phyloP scores from a whole-genome alignment of 2,888 invertebrate genomes.

The Ectemnius cavifrons region DNA sequence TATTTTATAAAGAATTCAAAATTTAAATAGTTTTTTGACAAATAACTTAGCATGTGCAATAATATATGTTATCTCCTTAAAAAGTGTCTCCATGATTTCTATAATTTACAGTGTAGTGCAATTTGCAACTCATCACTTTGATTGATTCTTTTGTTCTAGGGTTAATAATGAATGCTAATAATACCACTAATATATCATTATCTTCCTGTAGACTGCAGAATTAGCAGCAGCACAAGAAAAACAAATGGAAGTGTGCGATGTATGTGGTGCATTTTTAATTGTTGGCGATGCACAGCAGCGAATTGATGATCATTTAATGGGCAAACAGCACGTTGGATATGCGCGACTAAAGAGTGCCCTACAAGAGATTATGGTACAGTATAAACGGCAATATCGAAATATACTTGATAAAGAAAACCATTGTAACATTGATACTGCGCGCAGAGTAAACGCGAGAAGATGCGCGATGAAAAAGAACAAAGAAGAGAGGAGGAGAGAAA shows the following conservation, averaged over 20 bases:
- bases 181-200: neutral
- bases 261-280: constrained; percentile 99
- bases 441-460: constrained; percentile 78
- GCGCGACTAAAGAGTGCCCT: constrained; percentile 81
- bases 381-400: neutral
- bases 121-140: neutral
- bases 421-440: no score
- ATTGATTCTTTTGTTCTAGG: neutral
- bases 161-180: neutral
- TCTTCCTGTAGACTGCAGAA: constrained; percentile 83
- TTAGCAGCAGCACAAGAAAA: constrained; percentile 94
- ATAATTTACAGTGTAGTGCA: constrained; percentile 2
- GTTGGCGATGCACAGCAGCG: constrained; percentile 99
- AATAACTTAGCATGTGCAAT: no score
- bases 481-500: constrained; percentile 79
- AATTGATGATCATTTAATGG: constrained; percentile 98
- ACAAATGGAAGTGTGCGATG: constrained; percentile 99
- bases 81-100: no score
- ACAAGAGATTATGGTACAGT: constrained; percentile 80
- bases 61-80: no score
- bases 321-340: constrained; percentile 98
- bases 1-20: no score
- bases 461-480: constrained; percentile 80
- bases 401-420: neutral
- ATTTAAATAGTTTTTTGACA: no score